Base-by-base conservation (phyloP, 1,140 invertebrate species). In the Hyposmocoma kahamanoa region DNA sequence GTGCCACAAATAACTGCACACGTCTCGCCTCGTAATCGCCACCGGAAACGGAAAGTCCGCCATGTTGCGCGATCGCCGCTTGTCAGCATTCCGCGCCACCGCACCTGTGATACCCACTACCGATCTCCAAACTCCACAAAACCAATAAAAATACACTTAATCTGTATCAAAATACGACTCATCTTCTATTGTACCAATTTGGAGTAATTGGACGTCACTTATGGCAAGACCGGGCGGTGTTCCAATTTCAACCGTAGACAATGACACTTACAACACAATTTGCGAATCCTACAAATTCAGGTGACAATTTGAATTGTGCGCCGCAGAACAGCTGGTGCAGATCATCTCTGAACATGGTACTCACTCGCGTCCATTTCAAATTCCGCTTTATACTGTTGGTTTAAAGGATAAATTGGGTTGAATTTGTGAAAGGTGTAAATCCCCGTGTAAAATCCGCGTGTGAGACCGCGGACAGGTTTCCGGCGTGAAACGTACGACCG, bases 81-180 rank as follows among this genome's bases (percentile, higher is more conserved):
- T 78, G 78, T 82, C 67, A 63, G 62, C 68, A 67, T 79, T 82
- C 73, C 74, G 68, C 76, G 66, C 74, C 71, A 72, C 62, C 76
- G 74, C 78, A 80, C 73, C 70, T 76, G 67, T 17, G 32, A 36
- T 36, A 36, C 67, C 71, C 66, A 67, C 65, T 75, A 59, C n/a
- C n/a, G n/a, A n/a, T n/a, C n/a, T n/a, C n/a, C n/a, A n/a, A n/a
- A n/a, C n/a, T n/a, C n/a, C n/a, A n/a, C n/a, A n/a, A n/a, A n/a
- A n/a, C n/a, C n/a, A n/a, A n/a, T n/a, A n/a, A n/a, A n/a, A n/a
- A n/a, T n/a, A n/a, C n/a, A n/a, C n/a, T n/a, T n/a, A n/a, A n/a
- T n/a, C n/a, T n/a, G n/a, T n/a, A n/a, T n/a, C n/a, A n/a, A n/a
- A n/a, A n/a, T n/a, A n/a, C n/a, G 18, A 36, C 15, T 17, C 32